A percentile compares a stretch with the other conserved stretches of the same genome.
Conservation (phyloP, 1,140 invertebrate genomes). For the Papilio xuthus region DNA sequence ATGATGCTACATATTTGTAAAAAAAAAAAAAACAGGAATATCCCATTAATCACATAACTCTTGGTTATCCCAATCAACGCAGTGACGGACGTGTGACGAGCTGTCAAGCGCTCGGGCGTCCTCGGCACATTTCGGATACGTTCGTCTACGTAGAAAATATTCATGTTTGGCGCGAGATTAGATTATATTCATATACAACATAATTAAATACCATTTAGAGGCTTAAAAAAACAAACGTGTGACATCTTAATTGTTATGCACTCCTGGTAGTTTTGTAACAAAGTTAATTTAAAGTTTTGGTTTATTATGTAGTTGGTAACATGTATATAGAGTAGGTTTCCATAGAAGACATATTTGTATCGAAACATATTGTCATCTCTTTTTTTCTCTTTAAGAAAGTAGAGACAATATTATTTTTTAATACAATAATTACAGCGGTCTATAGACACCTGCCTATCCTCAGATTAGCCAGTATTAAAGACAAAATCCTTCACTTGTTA, state of each 20-base stretch:
- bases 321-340: neutral
- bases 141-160: constrained; percentile 30
- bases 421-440: too few relatives aligned
- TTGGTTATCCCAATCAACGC: constrained; percentile 60
- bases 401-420: too few relatives aligned
- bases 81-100: constrained; percentile 73
- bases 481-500: constrained; percentile 20
- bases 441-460: neutral
- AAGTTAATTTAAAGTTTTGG: neutral
- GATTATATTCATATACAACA: constrained; percentile 55
- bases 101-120: constrained; percentile 68
- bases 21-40: neutral
- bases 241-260: neutral
- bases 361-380: too few relatives aligned
- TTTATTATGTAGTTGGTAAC: neutral
- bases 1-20: too few relatives aligned
- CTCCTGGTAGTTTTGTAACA: neutral
- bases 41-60: neutral
- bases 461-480: neutral
- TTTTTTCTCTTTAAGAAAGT: too few relatives aligned
- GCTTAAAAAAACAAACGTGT: neutral
- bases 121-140: constrained; percentile 50
- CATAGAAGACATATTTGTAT: too few relatives aligned
- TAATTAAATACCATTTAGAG: neutral
- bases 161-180: constrained; percentile 48